Base-by-base conservation (phyloP, 2,888 invertebrate genomes). In the Stramonita haemastoma region DNA sequence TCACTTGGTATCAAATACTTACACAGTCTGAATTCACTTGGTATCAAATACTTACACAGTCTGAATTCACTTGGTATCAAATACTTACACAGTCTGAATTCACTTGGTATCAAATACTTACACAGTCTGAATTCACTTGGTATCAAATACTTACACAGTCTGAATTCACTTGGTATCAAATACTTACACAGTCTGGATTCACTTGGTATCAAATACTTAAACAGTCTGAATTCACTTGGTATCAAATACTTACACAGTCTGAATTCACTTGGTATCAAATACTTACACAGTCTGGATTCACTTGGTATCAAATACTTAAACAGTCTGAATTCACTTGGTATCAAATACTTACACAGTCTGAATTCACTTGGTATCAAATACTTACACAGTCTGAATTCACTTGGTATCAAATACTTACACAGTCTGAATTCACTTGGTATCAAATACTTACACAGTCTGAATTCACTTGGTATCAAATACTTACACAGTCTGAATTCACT, bases 261-360 rank as follows among this genome's bases (percentile, higher is more conserved):
- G 92, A 95, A 95, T 29, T 90, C 93, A 88, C 90, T 93, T 60
- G 96, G 96, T 36, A 96, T 94, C 91, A 94, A 95, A 91, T n/a
- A n/a, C n/a, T n/a, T n/a, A n/a, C 96, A 95, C 70, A 93, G 91
- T 86, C 94, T 94, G 92, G 95, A 95, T 29, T 90, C 93, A 88
- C 90, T 93, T 60, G 96, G 96, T 36, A 96, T 94, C 91, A 94
- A 95, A 91, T 96, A n/a, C n/a, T n/a, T n/a, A n/a, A n/a, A 95
- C 70, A 93, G 91, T 86, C 94, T 94, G 92, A 95, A 95, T 29
- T 90, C 93, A 88, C 90, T 93, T 60, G 96, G 96, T 36, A 96
- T 94, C 91, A 94, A 95, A 91, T n/a, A n/a, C n/a, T n/a, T n/a
- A n/a, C 96, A 95, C 70, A 93, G 91, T 86, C 94, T 94, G 92